Evolutionary conservation across 2,113 vertebrate species (phyloP), one percentile per base, ranked within the genome.

Genomic region (Siniperca knerii): DNA sequence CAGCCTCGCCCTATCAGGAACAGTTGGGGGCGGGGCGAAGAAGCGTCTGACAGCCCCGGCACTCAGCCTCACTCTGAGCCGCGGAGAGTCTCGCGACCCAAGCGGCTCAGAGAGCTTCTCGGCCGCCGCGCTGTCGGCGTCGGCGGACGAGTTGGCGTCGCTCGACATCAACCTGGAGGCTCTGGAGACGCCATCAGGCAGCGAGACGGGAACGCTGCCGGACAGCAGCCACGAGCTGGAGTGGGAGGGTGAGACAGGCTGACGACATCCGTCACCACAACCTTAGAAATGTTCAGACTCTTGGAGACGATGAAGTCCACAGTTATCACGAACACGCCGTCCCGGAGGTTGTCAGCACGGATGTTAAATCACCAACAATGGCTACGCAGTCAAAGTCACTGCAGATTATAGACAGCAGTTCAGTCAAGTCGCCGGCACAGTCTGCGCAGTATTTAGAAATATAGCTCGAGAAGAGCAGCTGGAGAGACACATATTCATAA

Each of bases 141-240:
- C 87, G 1, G 92, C 23, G 0, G 94, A 94, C 1, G 93, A 95
- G 0, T 91, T 88, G 12, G 95, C 61, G 0, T 94, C 96, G 0
- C 81, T 96, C 2, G 96, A 97, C 89, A 94, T 97, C 73, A 93
- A 97, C 73, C 78, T 97, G 58, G 97, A 97, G 0, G 96, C 94
- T 0, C 71, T 97, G 93, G 97, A 97, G 79, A 97, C 96, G 0
- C 97, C 97, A 0, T 97, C 95, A 0, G 96, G 95, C 89, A 97
- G 96, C 0, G 96, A 97, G 88, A 93, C 96, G 1, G 95, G 95
- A 48, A 96, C 94, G 3, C 94, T 95, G 80, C 93, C 93, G 0
- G 95, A 95, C 80, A 81, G 93, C 16, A 87, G 74, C 61, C 92
- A 96, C 0, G 95, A 96, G 11, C 95, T 97, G 73, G 96, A 97